phyloP scores from a whole-genome alignment of 2,797 vertebrate species.

The Serranus cabrilla region DNA sequence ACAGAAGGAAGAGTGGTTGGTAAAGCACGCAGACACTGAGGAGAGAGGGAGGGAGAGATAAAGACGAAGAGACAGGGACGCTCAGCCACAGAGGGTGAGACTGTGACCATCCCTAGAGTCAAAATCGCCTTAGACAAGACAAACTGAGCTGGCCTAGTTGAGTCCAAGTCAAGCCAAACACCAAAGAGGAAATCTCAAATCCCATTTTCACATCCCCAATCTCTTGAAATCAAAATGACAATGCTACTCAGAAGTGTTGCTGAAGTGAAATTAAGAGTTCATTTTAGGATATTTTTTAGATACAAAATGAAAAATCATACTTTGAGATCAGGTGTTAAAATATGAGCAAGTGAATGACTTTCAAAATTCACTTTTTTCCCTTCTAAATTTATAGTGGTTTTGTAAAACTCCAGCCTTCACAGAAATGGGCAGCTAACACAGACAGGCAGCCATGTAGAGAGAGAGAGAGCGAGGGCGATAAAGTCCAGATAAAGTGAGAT shows the following conservation, averaged over 20 bases:
- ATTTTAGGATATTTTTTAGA: constrained; percentile 23
- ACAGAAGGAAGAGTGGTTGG: constrained; percentile 41
- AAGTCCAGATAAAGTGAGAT: constrained; percentile 54
- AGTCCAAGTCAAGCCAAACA: constrained; percentile 60
- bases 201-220: constrained; percentile 38
- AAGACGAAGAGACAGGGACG: constrained; percentile 57
- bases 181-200: constrained; percentile 53
- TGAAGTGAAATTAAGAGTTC: constrained; percentile 26
- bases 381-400: neutral
- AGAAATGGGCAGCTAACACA: constrained; percentile 25
- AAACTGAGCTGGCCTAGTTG: constrained; percentile 61
- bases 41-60: constrained; percentile 23
- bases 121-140: constrained; percentile 66
- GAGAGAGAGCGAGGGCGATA: constrained; percentile 25
- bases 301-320: constrained; percentile 3
- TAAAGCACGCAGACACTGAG: constrained; percentile 36
- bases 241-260: constrained; percentile 8
- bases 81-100: constrained; percentile 46
- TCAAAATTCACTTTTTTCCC: neutral
- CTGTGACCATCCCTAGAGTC: constrained; percentile 51
- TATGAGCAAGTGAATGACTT: neutral
- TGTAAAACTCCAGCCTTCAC: constrained; percentile 12
- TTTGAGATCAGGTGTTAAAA: constrained; percentile 4
- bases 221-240: constrained; percentile 54
- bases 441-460: constrained; percentile 27